Base-by-base conservation (phyloP, 2,888 invertebrate species). In the Synanthedon vespiformis region DNA sequence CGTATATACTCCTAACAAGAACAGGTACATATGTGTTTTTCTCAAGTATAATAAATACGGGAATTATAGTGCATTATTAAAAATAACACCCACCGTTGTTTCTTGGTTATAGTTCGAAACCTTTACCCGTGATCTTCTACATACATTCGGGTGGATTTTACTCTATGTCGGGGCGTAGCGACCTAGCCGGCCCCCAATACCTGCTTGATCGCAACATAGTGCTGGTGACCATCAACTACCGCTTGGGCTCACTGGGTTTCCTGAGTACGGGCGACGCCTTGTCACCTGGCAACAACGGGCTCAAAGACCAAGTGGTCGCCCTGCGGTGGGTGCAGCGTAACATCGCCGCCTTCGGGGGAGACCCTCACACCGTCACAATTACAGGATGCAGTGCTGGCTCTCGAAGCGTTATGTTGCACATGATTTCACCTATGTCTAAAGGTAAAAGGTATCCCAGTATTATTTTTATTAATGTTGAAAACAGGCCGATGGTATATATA, bases 61-160 rank as follows among this genome's bases (percentile, higher is more conserved):
- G 22, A 22, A 22, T 22, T 5, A 22, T 5, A 22, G 22, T 22
- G 22, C 22, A 22, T 22, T 22, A 22, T 22, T 22, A 22, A 22
- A 22, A 1, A 16, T 22, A 22, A 22, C 5, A 22, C 22, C 22
- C 22, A 5, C 5, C 8, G 6, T 34, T 10, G 8, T 34, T 34
- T 34, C 10, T 10, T 48, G 12, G 11, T 50, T 18, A n/a, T 57
- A 73, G 75, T n/a, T 78, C 58, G 1, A 51, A 59, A 2, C 65
- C 53, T 0, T 58, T 74, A 11, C 92, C 93, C 0, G 93, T 93
- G 2, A 77, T 93, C 5, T 88, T 93, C 1, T 92, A 87, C 70
- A 88, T 93, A 55, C 93, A 93, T 72, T 88, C 90, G 0, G 93
- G 93, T 0, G 92, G 89, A n/a, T 92, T 91, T 70, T 90, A 91